phyloP scores from a whole-genome alignment of 2,888 invertebrate species.

The Cantharis rufa region DNA sequence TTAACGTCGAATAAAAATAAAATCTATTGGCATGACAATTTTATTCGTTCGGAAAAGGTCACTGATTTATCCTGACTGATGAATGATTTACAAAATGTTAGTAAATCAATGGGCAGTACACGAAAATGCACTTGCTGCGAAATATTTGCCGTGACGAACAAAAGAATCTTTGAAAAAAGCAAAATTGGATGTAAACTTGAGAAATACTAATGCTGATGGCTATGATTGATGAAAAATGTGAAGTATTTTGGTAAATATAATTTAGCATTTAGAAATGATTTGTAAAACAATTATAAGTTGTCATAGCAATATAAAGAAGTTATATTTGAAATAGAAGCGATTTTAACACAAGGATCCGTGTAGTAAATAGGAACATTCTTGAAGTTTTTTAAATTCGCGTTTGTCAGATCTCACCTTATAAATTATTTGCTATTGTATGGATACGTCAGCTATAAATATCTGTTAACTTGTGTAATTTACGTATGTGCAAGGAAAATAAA shows the following conservation, averaged over 20 bases:
- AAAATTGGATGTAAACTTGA: not conserved
- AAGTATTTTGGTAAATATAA: not conserved
- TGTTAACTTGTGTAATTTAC: slow-evolving; percentile 51
- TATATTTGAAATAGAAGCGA: slow-evolving; percentile 17
- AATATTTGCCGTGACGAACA: not conserved
- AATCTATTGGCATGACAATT: slow-evolving; percentile 7
- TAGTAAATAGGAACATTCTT: slow-evolving; percentile 52
- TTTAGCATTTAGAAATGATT: not conserved
- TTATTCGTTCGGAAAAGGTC: slow-evolving; percentile 7
- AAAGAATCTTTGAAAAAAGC: not conserved
- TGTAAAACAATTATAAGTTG: not conserved
- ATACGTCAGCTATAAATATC: slow-evolving; percentile 51
- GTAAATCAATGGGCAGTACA: not conserved
- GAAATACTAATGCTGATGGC: not conserved
- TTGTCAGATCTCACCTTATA: slow-evolving; percentile 56
- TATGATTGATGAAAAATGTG: not conserved
- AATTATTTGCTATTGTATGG: slow-evolving; percentile 55
- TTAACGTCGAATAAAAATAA: slow-evolving; percentile 11
- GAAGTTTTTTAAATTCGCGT: slow-evolving; percentile 53
- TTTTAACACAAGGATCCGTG: slow-evolving; percentile 47
- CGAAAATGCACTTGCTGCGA: not conserved
- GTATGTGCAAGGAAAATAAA: slow-evolving; percentile 38
- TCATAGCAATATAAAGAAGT: not conserved
- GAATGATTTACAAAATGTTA: not conserved
- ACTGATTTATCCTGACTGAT: slow-evolving; percentile 4